A percentile compares a stretch with the other conserved stretches of the same genome.
These are phyloP conservation scores for Stenopsyche tienmushanensis DNA, from an alignment of 1,140 invertebrate species.

Conservation along the genomic window DNA sequence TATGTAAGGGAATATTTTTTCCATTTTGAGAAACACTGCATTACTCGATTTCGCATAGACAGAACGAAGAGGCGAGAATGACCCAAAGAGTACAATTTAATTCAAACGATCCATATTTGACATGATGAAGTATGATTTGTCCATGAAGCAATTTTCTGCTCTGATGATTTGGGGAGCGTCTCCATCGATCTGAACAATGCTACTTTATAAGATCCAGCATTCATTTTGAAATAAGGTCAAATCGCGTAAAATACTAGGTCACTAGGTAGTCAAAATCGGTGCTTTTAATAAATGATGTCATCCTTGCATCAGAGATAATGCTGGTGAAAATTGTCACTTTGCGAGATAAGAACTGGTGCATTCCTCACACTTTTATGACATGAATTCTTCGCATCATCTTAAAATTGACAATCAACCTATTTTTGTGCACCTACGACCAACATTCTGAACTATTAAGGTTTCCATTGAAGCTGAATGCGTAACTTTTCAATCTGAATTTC, in stretches of 20 bases:
- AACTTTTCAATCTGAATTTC: no score
- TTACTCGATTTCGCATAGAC: conserved; percentile 1
- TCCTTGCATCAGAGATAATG: no score
- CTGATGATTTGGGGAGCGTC: not conserved
- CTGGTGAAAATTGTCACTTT: no score
- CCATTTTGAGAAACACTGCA: not conserved
- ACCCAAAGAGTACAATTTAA: not conserved
- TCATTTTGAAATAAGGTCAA: not conserved
- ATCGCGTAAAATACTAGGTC: no score
- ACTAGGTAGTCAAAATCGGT: no score
- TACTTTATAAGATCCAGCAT: not conserved
- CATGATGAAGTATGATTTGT: not conserved
- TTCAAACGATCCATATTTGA: not conserved
- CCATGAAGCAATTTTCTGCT: not conserved
- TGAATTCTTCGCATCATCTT: not conserved
- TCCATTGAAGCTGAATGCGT: no score
- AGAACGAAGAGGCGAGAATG: conserved; percentile 1
- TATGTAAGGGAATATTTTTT: not conserved
- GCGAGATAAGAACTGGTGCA: no score
- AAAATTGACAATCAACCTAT: not conserved
- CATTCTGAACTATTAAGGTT: no score
- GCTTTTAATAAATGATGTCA: no score
- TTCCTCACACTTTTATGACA: no score
- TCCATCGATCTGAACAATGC: not conserved
- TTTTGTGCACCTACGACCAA: conserved; percentile 7